phyloP scores from a whole-genome alignment of 2,888 invertebrate genomes.

The Sycophila texana region DNA sequence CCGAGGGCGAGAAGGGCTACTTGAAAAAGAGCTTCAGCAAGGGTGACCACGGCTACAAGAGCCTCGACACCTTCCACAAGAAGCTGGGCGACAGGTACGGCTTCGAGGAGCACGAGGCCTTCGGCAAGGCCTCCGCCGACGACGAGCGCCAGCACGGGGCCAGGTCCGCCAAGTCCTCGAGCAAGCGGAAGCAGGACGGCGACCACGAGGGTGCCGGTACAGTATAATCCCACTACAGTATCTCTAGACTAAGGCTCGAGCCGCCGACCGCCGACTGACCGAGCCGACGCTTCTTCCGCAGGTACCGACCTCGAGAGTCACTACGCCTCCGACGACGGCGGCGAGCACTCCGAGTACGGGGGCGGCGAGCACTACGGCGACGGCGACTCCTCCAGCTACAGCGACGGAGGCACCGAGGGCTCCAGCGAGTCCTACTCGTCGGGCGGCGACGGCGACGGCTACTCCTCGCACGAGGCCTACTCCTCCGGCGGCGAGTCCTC shows the following conservation, averaged over 20 bases:
- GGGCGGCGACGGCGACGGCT: conserved; percentile 57
- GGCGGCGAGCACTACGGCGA: conserved; percentile 59
- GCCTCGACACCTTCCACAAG: conserved; percentile 84
- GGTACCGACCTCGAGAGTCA: conserved; percentile 65
- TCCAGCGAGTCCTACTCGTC: conserved; percentile 65
- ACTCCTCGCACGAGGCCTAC: conserved; percentile 40
- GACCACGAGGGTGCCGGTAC: conserved; percentile 75
- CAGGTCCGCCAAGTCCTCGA: conserved; percentile 30
- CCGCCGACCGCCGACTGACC: background rate
- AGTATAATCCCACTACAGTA: background rate
- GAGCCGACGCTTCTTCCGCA: conserved; percentile 47
- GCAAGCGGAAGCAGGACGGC: conserved; percentile 72
- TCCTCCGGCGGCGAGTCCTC: conserved; percentile 37
- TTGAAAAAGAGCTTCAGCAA: conserved; percentile 81
- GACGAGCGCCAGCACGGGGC: conserved; percentile 59
- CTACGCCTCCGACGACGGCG: conserved; percentile 58
- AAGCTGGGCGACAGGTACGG: conserved; percentile 85
- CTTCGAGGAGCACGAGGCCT: conserved; percentile 82
- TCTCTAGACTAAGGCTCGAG: background rate
- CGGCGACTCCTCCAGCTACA: conserved; percentile 64
- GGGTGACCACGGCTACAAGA: conserved; percentile 84
- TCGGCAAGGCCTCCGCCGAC: conserved; percentile 76
- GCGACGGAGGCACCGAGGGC: conserved; percentile 61
- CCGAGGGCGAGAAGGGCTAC: conserved; percentile 80
- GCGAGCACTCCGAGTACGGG: conserved; percentile 52